Percentiles rank a stretch among this genome's conserved stretches.
Evolutionary conservation across 2,888 invertebrate genomes (phyloP).

Genomic region (Hypercompe scribonia): DNA sequence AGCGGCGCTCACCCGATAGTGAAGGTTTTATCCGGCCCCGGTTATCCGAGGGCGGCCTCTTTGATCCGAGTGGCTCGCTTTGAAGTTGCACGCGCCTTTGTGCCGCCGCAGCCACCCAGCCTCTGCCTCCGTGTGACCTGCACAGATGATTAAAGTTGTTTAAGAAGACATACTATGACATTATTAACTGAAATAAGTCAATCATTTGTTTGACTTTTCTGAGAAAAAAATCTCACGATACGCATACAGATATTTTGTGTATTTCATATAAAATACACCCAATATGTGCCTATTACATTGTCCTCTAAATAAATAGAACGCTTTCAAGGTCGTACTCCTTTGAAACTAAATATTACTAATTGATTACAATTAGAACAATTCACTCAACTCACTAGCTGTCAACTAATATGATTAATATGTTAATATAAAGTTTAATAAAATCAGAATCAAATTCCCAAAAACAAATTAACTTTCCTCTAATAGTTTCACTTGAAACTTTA

Average conservation of each 20-base stretch:
- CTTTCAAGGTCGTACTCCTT: not conserved
- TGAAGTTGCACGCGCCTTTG: conserved; percentile 75
- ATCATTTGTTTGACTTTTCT: not conserved
- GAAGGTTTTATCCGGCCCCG: conserved; percentile 69
- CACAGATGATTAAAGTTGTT: conserved; percentile 67
- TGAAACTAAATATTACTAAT: not conserved
- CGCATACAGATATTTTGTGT: no score
- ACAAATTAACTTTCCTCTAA: not conserved
- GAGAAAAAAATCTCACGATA: not conserved
- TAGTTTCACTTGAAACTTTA: not conserved
- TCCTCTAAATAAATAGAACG: not conserved
- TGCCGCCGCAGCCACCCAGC: conserved; percentile 46
- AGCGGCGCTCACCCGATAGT: conserved; percentile 67
- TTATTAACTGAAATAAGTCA: conserved; percentile 50
- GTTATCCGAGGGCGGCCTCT: conserved; percentile 71
- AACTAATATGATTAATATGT: not conserved
- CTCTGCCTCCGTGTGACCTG: conserved; percentile 63
- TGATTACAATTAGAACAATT: not conserved
- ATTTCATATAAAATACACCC: no score
- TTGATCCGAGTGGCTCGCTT: conserved; percentile 73
- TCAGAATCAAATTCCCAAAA: not conserved
- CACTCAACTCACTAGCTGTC: no score
- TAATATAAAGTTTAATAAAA: not conserved
- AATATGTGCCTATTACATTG: no score
- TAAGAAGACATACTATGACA: conserved; percentile 54